Base-by-base conservation (phyloP, 2,797 vertebrate genomes). In the Hirundo rustica region DNA sequence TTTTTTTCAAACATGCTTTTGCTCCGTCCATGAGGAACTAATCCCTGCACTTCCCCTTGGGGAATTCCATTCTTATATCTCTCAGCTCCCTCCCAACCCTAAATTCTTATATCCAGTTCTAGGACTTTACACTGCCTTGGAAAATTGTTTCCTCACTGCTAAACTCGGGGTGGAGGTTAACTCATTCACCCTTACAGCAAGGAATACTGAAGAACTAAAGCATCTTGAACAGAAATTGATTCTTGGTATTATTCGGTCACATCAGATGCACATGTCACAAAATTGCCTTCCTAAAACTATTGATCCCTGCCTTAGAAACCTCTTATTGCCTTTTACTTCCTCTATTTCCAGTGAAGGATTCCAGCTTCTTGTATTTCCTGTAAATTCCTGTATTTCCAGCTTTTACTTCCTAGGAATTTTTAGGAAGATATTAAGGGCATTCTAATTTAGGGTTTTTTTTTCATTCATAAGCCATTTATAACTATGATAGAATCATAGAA, bases 281-380 rank as follows among this genome's bases (percentile, higher is more conserved):
- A 93, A 71, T 25, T 88, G 27, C 47, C 47, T 86, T 67, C 62
- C 68, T 81, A 75, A 93, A 81, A 93, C 44, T 84, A 72, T 78
- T 72, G 86, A 94, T 42, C 38, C 25, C 2, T 75, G 29, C 86
- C 66, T 81, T 71, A 74, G 45, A 88, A 95, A 18, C 16, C 32
- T 60, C 48, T 66, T 76, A 30, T 17, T 58, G 36, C 51, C 29
- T 81, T 89, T 50, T 65, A 13, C 32, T 92, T 90, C 42, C 42
- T 61, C 5, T 22, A 68, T 57, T 88, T 90, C 25, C n/a, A 40
- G 11, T 29, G n/a, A 74, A 80, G 80, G 16, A 75, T 16, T 64
- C 20, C 10, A 65, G 18, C 25, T 88, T 75, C 42, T 58, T 50
- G 4, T 30, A 62, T 73, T 88, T 88, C n/a, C 38, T 30, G 4